Evolutionary conservation across 2,113 vertebrate genomes (phyloP).

Genomic region (Aviceda subcristata): DNA sequence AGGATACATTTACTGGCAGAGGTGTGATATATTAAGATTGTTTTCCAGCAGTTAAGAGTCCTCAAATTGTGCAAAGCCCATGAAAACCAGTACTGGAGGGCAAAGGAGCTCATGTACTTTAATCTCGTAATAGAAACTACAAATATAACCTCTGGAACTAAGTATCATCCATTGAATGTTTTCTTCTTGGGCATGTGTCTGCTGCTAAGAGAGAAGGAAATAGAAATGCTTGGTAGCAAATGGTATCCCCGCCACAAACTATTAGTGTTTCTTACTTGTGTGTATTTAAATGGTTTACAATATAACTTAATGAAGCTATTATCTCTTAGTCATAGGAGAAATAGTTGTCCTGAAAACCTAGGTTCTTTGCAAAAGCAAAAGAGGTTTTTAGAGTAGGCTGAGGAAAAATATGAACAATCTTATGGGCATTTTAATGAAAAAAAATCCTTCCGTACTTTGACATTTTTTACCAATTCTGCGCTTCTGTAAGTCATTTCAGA

Average conservation of each 20-base stretch:
- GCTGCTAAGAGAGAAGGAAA: not conserved
- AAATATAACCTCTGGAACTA: slow-evolving; percentile 21
- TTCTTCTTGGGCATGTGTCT: not conserved
- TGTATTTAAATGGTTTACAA: not conserved
- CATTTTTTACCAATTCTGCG: not conserved
- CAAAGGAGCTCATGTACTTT: not conserved
- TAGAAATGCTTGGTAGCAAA: not conserved
- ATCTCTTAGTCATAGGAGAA: not conserved
- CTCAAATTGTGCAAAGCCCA: not conserved
- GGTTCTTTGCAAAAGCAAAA: not conserved
- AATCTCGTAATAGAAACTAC: slow-evolving; percentile 4
- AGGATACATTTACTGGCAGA: not conserved
- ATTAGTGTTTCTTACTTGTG: not conserved
- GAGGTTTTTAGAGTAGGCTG: not conserved
- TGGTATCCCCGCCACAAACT: not conserved
- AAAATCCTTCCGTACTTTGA: not conserved
- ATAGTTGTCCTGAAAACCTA: not conserved
- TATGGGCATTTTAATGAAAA: not conserved
- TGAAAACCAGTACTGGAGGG: not conserved
- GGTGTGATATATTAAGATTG: not conserved
- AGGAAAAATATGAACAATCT: not conserved
- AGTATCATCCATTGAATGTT: not conserved
- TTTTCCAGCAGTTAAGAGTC: slow-evolving; percentile 9
- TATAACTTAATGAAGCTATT: not conserved
- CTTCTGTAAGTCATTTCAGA: not conserved